Percentiles rank a stretch among this genome's conserved stretches.
Evolutionary conservation across 2,888 invertebrate species (phyloP).

Genomic region (Trissoscelio sp.): DNA sequence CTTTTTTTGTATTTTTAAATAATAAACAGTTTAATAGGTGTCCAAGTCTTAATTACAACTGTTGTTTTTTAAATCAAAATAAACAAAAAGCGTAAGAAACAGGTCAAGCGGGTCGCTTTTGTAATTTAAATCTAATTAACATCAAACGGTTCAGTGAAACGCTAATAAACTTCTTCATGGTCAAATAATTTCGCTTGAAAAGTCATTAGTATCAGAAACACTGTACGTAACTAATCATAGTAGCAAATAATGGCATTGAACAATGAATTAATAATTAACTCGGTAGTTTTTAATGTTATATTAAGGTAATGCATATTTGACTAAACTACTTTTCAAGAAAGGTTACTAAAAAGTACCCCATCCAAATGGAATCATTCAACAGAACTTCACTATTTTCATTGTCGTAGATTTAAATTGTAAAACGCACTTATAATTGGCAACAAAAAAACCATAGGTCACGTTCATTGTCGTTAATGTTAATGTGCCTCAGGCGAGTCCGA

Average conservation of each 20-base stretch:
- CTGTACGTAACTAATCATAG: neutral
- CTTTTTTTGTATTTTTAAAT: neutral
- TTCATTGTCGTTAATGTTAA: slow-evolving; percentile 30
- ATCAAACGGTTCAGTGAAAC: slow-evolving; percentile 19
- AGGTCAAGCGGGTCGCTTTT: neutral
- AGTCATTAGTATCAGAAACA: neutral
- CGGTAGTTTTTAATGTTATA: neutral
- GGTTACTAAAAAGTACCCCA: neutral
- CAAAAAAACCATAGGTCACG: slow-evolving; percentile 25
- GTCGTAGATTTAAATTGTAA: slow-evolving; percentile 13
- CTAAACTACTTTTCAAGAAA: neutral
- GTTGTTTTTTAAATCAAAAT: neutral
- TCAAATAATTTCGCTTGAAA: neutral
- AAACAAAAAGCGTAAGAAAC: neutral
- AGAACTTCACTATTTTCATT: neutral
- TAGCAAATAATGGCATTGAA: neutral
- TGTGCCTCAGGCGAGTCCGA: slow-evolving; percentile 13
- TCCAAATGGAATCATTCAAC: neutral
- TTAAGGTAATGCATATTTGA: too few species aligned
- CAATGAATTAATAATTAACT: neutral
- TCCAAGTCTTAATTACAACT: neutral
- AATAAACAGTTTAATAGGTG: neutral
- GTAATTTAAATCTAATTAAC: slow-evolving; percentile 4
- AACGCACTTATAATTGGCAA: slow-evolving; percentile 4
- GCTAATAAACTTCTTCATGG: slow-evolving; percentile 6